Evolutionary conservation across 2,888 invertebrate species (phyloP), one percentile per base, ranked within the genome.

Genomic region (Cryptophagus acutangulus): DNA sequence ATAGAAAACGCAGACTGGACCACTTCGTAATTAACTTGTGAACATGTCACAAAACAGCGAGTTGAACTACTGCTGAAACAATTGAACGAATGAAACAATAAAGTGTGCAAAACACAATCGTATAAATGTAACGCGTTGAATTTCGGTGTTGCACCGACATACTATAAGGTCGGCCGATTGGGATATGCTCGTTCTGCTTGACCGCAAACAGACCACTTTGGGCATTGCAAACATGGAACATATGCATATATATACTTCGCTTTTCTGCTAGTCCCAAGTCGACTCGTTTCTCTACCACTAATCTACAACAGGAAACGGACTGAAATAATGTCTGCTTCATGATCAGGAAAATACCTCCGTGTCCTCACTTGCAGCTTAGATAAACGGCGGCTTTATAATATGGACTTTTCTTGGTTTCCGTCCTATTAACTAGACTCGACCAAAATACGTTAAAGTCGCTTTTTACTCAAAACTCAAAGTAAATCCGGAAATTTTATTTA

Each of bases 51-150:
- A 25, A 39, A 46, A 41, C 40, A 44, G n/a, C n/a, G n/a, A n/a
- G 43, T 41, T 37, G 46, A 46, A 49, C 40, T 41, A 42, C 40
- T 24, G 39, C 41, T 42, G 28, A 48, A 53, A 51, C 53, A 51
- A 53, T 51, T 43, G 48, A 33, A 37, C 45, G 47, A 52, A 52
- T 52, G 50, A 50, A 50, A 43, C 50, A 46, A 48, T 53, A 49
- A 52, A 51, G 30, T 43, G 45, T 40, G 46, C 43, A 40, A 40
- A 47, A 26, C 26, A 26, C 26, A 26, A 44, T 44, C 47, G 49
- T 49, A n/a, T n/a, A 51, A 48, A 50, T 49, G 50, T 45, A 41
- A 40, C 45, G 34, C 40, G 43, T 33, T 40, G 48, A 40, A 49
- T 38, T 38, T 43, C 38, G 42, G 41, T 33, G 46, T 35, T 41